Conservation (phyloP, 2,797 vertebrate species). For the Botia kubotai region DNA sequence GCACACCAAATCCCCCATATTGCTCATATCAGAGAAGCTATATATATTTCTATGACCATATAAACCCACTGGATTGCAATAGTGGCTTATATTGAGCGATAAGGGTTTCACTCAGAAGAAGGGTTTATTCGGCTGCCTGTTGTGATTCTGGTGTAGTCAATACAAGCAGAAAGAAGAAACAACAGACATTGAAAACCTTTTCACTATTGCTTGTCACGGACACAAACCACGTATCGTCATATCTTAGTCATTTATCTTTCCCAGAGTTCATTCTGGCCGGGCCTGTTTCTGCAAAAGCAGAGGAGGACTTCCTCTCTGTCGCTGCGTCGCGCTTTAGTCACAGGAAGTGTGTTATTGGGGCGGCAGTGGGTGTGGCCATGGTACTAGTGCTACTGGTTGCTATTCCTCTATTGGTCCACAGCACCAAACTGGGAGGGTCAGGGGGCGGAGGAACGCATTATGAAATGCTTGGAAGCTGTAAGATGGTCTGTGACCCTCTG, state of each 20-base stretch:
- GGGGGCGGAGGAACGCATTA: slow-evolving; percentile 85
- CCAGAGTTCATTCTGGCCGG: slow-evolving; percentile 79
- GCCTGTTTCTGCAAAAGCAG: slow-evolving; percentile 92
- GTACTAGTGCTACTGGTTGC: slow-evolving; percentile 92
- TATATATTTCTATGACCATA: slow-evolving; percentile 39
- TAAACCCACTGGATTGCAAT: slow-evolving; percentile 40
- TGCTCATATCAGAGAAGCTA: slow-evolving; percentile 38
- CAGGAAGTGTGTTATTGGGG: slow-evolving; percentile 91
- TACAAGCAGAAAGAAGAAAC: neutral
- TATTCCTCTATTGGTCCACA: slow-evolving; percentile 95
- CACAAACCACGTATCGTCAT: neutral
- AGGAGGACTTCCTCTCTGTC: slow-evolving; percentile 95
- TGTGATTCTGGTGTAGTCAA: slow-evolving; percentile 7
- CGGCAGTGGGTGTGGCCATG: slow-evolving; percentile 95
- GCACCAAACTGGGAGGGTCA: slow-evolving; percentile 85
- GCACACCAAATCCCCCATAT: slow-evolving; percentile 24
- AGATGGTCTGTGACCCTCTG: slow-evolving; percentile 87
- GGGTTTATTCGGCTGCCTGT: neutral
- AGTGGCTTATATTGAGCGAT: slow-evolving; percentile 24
- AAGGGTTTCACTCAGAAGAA: slow-evolving; percentile 19
- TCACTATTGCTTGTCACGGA: neutral
- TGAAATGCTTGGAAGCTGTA: slow-evolving; percentile 91
- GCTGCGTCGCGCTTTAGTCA: slow-evolving; percentile 90
- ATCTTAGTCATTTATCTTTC: slow-evolving; percentile 46
- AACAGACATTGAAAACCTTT: neutral